Percentiles rank a stretch among this genome's conserved stretches.
Conservation (phyloP, 2,113 vertebrate genomes). For the Mandrillus leucophaeus region DNA sequence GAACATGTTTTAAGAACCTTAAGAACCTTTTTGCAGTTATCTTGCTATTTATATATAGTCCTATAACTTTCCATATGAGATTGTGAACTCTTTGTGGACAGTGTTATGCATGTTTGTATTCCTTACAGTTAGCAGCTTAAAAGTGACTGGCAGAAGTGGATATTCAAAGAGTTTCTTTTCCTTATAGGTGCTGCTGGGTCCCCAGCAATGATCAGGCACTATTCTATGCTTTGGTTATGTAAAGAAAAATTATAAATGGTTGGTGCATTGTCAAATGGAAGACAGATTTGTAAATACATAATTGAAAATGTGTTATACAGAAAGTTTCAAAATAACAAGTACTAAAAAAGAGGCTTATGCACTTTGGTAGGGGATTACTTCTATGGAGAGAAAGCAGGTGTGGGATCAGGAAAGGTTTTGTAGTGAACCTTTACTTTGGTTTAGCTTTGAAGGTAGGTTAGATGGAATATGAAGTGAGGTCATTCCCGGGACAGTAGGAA, state of each 20-base stretch:
- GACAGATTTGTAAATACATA: neutral
- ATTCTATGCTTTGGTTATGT: neutral
- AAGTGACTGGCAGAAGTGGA: neutral
- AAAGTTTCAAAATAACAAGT: neutral
- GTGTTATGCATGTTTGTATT: neutral
- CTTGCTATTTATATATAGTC: neutral
- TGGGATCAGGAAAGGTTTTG: neutral
- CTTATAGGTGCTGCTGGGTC: neutral
- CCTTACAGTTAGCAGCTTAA: neutral
- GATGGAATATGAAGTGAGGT: neutral
- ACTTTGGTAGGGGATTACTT: neutral
- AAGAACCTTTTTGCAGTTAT: neutral
- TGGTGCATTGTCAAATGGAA: neutral
- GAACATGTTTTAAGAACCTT: neutral
- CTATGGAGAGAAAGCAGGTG: neutral
- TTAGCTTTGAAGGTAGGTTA: constrained; percentile 28
- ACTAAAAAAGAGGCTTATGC: neutral
- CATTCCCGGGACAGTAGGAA: neutral
- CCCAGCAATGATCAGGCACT: neutral
- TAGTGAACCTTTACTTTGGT: neutral
- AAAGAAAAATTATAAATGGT: neutral
- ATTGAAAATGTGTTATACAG: neutral
- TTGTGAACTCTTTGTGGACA: neutral
- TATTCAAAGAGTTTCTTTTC: neutral
- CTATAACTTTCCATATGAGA: neutral